phyloP scores from a whole-genome alignment of 2,113 vertebrate genomes.

The Dendropsophus ebraccatus region DNA sequence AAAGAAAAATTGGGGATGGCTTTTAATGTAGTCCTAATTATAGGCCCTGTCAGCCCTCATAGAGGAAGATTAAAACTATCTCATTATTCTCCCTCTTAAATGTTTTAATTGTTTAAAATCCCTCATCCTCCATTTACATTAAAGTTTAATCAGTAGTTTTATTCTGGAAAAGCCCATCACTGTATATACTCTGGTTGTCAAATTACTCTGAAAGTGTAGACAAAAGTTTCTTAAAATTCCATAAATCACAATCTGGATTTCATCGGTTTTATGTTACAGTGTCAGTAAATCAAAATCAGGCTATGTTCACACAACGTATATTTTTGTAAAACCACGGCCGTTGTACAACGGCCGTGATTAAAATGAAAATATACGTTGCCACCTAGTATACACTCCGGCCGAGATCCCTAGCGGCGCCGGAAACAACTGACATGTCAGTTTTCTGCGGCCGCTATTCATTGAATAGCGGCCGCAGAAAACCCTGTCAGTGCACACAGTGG shows the following conservation, averaged over 20 bases:
- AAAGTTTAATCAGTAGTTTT: conserved; percentile 31
- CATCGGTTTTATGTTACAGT: no score
- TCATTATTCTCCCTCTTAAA: conserved; percentile 53
- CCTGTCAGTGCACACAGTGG: no score
- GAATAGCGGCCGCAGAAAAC: no score
- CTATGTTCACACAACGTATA: no score
- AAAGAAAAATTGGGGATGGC: conserved; percentile 50
- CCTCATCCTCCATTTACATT: conserved; percentile 40
- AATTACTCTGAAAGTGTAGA: background rate
- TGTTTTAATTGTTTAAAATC: conserved; percentile 56
- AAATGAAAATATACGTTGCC: no score
- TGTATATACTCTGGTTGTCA: background rate
- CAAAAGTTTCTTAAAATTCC: background rate
- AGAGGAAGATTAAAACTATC: conserved; percentile 41
- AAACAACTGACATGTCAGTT: no score
- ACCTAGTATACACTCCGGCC: no score
- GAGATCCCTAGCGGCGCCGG: no score
- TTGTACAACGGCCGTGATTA: no score
- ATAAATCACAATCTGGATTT: background rate
- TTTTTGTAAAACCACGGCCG: no score
- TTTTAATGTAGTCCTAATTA: conserved; percentile 52
- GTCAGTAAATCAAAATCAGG: no score
- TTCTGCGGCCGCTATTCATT: no score
- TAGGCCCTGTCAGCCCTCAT: conserved; percentile 39
- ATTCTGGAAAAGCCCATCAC: conserved; percentile 12